phyloP scores from a whole-genome alignment of 2,888 invertebrate genomes.

The Agrochola lychnidis region DNA sequence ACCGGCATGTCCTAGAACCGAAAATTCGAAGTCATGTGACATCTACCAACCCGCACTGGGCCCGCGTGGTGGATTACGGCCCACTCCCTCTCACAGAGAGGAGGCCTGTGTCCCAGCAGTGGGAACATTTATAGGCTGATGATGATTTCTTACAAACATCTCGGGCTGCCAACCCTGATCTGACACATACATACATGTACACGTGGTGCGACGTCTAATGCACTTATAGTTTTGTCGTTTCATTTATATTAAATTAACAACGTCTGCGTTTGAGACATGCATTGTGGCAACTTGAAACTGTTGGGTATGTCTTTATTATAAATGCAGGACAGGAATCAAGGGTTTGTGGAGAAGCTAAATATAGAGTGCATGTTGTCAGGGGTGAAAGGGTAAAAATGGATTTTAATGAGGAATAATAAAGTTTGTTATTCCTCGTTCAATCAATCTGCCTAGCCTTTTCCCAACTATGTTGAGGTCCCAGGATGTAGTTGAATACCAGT shows the following conservation, averaged over 20 bases:
- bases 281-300: conserved; percentile 37
- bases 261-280: conserved; percentile 46
- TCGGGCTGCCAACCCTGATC: conserved; percentile 35
- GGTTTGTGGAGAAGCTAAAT: background rate
- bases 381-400: background rate
- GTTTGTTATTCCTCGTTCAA: background rate
- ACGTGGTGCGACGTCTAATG: conserved; percentile 40
- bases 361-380: conserved; percentile 2
- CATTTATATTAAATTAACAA: conserved; percentile 61
- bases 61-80: no score
- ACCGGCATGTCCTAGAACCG: no score
- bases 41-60: no score
- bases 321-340: conserved; percentile 7
- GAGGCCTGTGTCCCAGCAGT: no score
- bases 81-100: no score
- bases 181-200: conserved; percentile 8
- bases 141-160: background rate
- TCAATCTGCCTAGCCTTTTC: no score
- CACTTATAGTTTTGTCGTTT: conserved; percentile 61
- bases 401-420: background rate
- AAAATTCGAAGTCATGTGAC: no score
- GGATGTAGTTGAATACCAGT: no score
- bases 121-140: no score
- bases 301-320: conserved; percentile 23
- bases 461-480: no score